Evolutionary conservation across 2,888 invertebrate genomes (phyloP).

Genomic region (Protophormia terraenovae): DNA sequence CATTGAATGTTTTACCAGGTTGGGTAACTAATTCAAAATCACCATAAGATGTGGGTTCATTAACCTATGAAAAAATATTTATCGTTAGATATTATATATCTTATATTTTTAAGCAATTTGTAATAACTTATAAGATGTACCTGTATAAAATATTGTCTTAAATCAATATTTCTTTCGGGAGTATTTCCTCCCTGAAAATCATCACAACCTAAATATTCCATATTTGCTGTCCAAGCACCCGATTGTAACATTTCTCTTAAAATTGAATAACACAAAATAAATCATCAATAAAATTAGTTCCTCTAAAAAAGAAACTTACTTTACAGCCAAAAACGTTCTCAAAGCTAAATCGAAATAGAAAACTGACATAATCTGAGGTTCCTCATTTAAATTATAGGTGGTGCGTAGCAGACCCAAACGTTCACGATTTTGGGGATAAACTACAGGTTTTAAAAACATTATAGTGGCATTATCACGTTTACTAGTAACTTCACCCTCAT

Average conservation of each 20-base stretch:
- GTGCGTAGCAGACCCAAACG: conserved; percentile 87
- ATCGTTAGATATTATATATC: too few species aligned
- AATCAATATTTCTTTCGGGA: conserved; percentile 87
- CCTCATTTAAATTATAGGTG: conserved; percentile 86
- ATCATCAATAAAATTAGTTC: not conserved
- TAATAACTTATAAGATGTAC: conserved; percentile 78
- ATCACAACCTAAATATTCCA: conserved; percentile 89
- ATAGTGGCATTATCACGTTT: conserved; percentile 89
- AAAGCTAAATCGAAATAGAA: conserved; percentile 94
- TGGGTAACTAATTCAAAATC: conserved; percentile 85
- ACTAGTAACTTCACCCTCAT: conserved; percentile 88
- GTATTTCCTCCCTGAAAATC: conserved; percentile 90
- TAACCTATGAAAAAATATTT: conserved; percentile 82
- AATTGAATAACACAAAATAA: not conserved
- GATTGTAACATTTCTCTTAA: conserved; percentile 86
- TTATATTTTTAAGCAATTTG: too few species aligned
- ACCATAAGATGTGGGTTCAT: conserved; percentile 87
- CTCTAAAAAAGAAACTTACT: conserved; percentile 82
- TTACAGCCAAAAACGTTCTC: conserved; percentile 87
- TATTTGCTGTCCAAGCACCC: conserved; percentile 88
- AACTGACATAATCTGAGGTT: conserved; percentile 89
- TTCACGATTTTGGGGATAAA: conserved; percentile 86
- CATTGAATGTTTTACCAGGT: conserved; percentile 84
- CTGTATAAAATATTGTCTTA: conserved; percentile 86
- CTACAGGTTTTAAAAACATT: conserved; percentile 88